phyloP scores from a whole-genome alignment of 2,113 vertebrate species.

The Brachionichthys hirsutus region DNA sequence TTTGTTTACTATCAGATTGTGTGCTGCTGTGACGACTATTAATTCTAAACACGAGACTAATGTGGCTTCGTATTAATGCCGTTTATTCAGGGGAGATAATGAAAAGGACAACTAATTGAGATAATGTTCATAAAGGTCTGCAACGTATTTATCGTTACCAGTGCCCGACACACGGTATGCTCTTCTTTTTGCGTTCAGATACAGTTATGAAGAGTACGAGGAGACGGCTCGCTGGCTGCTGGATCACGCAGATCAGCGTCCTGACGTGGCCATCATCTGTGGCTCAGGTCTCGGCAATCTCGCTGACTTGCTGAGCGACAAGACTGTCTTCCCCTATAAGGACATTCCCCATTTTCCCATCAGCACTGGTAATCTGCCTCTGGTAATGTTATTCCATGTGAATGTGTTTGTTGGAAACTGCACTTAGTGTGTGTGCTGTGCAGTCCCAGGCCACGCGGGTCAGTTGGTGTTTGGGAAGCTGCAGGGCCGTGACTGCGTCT shows the following conservation, averaged over 20 bases:
- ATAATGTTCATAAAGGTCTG: neutral
- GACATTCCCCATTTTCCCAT: slow-evolving; percentile 81
- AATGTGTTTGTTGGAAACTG: slow-evolving; percentile 11
- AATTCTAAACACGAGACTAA: too few species aligned
- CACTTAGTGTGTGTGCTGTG: slow-evolving; percentile 10
- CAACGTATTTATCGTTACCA: neutral
- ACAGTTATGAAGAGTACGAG: slow-evolving; percentile 72
- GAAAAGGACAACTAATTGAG: too few species aligned
- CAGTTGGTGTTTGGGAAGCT: slow-evolving; percentile 78
- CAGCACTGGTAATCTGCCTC: slow-evolving; percentile 63
- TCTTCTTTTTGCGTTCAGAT: slow-evolving; percentile 34
- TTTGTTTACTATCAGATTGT: too few species aligned
- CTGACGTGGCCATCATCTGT: slow-evolving; percentile 81
- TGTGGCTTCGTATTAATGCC: too few species aligned
- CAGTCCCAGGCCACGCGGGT: slow-evolving; percentile 75
- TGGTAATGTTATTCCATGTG: neutral
- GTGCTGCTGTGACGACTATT: too few species aligned
- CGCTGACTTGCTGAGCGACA: slow-evolving; percentile 73
- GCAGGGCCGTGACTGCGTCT: slow-evolving; percentile 71
- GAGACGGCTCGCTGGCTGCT: slow-evolving; percentile 78
- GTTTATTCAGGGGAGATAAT: too few species aligned
- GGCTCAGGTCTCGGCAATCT: slow-evolving; percentile 83
- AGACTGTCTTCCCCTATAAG: slow-evolving; percentile 62
- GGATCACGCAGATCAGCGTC: slow-evolving; percentile 49
- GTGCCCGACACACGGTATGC: neutral